Evolutionary conservation across 1,140 invertebrate species (phyloP), one percentile per base, ranked within the genome.

Genomic region (Ctenoplectra terminalis): DNA sequence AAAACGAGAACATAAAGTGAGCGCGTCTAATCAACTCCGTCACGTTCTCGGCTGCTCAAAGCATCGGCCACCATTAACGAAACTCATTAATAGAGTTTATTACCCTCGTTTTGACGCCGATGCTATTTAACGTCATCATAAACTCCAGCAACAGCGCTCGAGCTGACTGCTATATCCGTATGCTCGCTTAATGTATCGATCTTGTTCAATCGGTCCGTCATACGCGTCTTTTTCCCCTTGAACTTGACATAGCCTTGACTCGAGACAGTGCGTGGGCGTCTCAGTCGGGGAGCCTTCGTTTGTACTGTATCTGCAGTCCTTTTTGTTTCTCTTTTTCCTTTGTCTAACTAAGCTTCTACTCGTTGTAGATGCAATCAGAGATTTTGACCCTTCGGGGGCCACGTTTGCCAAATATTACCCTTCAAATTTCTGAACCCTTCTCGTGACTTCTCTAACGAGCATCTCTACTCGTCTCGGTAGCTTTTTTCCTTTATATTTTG

Each of bases 181-280:
- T 46, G 54, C 58, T 8, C 26, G 67, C 9, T 29, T 48, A n/a
- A 81, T 46, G 40, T 37, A 81, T 81, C 71, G 52, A 86, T 76
- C 66, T 46, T 26, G 56, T 31, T 29, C 58, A 31, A 84, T 85
- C 60, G 54, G 43, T 78, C 43, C 64, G 48, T 31, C 79, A 43
- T 20, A n/a, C 17, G 37, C 29, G 20, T 34, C 15, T 29, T 43
- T 79, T 75, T 56, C 58, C n/a, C 29, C 48, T 82, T 46, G 70
- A 85, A 66, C 58, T 83, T 81, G 84, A 80, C 75, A 60, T 54
- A 67, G 50, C 84, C 84, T 81, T 87, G 81, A 76, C 81, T 83
- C 20, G 1, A 29, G 66, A 76, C 84, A 67, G 31, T 52, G 83
- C 74, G 83, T 80, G 74, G 83, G 83, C 61, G 81, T 72, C 81